Conservation (phyloP, 2,113 vertebrate genomes). For the Cebidichthys violaceus region DNA sequence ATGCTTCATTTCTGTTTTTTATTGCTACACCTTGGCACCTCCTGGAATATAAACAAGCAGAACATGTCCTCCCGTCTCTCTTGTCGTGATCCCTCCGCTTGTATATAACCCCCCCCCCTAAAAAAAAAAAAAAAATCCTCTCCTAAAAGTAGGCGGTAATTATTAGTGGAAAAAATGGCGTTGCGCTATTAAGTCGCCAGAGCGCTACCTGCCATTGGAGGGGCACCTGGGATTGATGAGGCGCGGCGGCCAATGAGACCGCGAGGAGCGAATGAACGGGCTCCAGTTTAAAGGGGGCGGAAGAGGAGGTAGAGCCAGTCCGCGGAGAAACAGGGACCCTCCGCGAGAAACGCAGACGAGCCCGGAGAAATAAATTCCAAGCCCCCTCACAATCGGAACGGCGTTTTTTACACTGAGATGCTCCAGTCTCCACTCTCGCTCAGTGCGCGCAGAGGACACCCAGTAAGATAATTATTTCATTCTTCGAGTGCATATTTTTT, state of each 20-base stretch:
- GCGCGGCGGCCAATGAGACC: constrained; percentile 86
- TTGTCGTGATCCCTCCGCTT: constrained; percentile 53
- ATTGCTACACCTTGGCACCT: constrained; percentile 7
- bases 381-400: constrained; percentile 64
- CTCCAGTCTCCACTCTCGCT: constrained; percentile 72
- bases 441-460: constrained; percentile 73
- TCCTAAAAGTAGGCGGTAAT: constrained; percentile 86
- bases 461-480: constrained; percentile 79
- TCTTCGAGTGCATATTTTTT: constrained; percentile 61
- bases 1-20: neutral
- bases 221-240: constrained; percentile 88
- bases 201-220: constrained; percentile 82
- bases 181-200: constrained; percentile 83
- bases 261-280: constrained; percentile 81
- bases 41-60: constrained; percentile 51
- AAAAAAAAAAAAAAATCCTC: constrained; percentile 60
- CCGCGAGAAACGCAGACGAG: constrained; percentile 83
- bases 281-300: constrained; percentile 91
- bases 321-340: constrained; percentile 84
- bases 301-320: constrained; percentile 89
- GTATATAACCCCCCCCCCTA: constrained; percentile 17
- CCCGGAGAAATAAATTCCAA: constrained; percentile 80
- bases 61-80: constrained; percentile 41
- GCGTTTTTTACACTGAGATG: constrained; percentile 78
- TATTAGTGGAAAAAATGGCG: constrained; percentile 84